phyloP scores from a whole-genome alignment of 2,797 vertebrate species.

The Sebastes itinus region DNA sequence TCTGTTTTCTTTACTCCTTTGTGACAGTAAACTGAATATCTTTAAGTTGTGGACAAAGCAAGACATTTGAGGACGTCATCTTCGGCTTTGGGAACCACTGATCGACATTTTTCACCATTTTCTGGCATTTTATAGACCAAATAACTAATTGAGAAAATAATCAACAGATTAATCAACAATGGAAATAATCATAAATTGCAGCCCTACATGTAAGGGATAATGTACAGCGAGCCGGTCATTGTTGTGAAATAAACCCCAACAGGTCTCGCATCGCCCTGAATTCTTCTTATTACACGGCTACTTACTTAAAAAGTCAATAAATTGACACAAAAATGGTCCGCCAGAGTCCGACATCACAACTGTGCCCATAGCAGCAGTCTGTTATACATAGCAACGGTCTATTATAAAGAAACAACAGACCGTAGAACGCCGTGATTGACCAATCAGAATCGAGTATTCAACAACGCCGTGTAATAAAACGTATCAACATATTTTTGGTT shows the following conservation, averaged over 20 bases:
- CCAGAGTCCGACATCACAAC: background rate
- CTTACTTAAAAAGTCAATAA: background rate
- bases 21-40: background rate
- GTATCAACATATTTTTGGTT: background rate
- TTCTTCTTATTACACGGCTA: accelerated
- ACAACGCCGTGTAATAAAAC: background rate
- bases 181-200: too few species aligned
- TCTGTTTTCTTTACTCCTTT: background rate
- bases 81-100: background rate
- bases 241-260: too few species aligned
- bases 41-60: background rate
- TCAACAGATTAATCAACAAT: background rate
- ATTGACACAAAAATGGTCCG: background rate
- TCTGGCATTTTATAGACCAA: background rate
- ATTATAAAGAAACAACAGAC: background rate
- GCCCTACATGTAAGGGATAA: too few species aligned
- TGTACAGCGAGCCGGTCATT: too few species aligned
- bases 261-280: too few species aligned
- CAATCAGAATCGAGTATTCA: background rate
- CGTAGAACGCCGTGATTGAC: background rate
- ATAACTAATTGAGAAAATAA: background rate
- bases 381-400: too few species aligned
- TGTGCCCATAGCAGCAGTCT: background rate
- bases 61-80: background rate
- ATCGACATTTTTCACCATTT: background rate